Evolutionary conservation across 2,797 vertebrate species (phyloP), one percentile per base, ranked within the genome.

Genomic region (Chrosomus eos): DNA sequence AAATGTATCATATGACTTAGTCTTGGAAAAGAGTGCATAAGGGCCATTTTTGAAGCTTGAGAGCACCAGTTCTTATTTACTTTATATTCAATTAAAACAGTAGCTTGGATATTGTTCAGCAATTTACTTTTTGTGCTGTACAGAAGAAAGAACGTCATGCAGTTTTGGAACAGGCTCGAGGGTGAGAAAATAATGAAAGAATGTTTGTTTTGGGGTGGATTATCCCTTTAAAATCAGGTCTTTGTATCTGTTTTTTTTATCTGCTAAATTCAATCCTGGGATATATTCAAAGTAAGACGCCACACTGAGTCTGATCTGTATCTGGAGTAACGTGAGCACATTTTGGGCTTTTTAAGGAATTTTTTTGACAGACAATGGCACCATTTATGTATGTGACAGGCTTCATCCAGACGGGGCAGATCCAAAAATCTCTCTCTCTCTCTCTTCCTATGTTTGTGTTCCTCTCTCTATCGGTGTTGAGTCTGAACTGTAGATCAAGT

Each of bases 331-430:
- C 13, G 31, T 70, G 70, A 89, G 84, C 77, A 79, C 26, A 82
- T 85, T 75, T 58, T 82, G 53, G 60, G 43, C 26, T 73, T 87
- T 86, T 86, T 14, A 26, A 73, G 64, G 80, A 74, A 23, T 83
- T 74, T 82, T 81, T 78, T 45, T 23, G 62, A 21, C 68, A 82
- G 84, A 89, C 87, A 88, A 86, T 88, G 87, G 87, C 79, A 80
- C 78, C 87, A 84, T 86, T 89, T 88, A 83, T 85, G 85, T 87
- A 82, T 58, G 33, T 84, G 87, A 89, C 83, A 58, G 84, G 82
- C 84, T 81, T 87, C 81, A 73, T 82, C 81, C 84, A 81, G 87
- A 87, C 68, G 33, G 84, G 79, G 83, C 76, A 82, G 76, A 60
- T 81, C 83, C 83, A 79, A 71, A 74, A 88, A 58, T 62, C 83